Conservation (phyloP, 2,888 invertebrate genomes). For the Acanthopleura granulata region DNA sequence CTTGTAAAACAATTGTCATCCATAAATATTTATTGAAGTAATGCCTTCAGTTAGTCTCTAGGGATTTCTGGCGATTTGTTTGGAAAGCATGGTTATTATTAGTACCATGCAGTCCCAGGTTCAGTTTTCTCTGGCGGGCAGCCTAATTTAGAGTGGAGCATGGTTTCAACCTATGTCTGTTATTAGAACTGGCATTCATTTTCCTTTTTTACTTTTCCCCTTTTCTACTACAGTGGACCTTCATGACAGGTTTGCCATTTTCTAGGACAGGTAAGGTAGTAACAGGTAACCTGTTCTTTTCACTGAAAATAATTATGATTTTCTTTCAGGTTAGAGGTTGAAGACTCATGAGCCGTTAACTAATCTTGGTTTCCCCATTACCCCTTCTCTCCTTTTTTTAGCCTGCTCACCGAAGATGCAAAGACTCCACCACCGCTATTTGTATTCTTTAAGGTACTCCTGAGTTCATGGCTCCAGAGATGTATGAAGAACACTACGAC, state of each 20-base stretch:
- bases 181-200: slow-evolving; percentile 14
- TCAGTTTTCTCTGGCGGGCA: no score
- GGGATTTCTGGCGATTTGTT: no score
- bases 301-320: background rate
- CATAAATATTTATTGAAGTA: no score
- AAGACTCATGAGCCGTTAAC: slow-evolving; percentile 14
- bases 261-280: slow-evolving; percentile 6
- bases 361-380: slow-evolving; percentile 35
- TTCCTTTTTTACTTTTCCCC: background rate
- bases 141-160: background rate
- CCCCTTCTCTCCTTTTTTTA: slow-evolving; percentile 40
- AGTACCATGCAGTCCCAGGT: no score
- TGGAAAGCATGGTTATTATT: no score
- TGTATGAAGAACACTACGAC: slow-evolving; percentile 99
- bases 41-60: no score
- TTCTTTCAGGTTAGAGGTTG: slow-evolving; percentile 5
- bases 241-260: slow-evolving; percentile 17
- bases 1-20: no score
- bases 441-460: slow-evolving; percentile 79
- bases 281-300: slow-evolving; percentile 12
- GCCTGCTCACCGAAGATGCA: slow-evolving; percentile 32
- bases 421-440: slow-evolving; percentile 33
- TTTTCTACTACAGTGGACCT: slow-evolving; percentile 19
- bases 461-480: slow-evolving; percentile 97
- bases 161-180: background rate